phyloP scores from a whole-genome alignment of 1,140 invertebrate genomes.

The Drosophila neocordata region DNA sequence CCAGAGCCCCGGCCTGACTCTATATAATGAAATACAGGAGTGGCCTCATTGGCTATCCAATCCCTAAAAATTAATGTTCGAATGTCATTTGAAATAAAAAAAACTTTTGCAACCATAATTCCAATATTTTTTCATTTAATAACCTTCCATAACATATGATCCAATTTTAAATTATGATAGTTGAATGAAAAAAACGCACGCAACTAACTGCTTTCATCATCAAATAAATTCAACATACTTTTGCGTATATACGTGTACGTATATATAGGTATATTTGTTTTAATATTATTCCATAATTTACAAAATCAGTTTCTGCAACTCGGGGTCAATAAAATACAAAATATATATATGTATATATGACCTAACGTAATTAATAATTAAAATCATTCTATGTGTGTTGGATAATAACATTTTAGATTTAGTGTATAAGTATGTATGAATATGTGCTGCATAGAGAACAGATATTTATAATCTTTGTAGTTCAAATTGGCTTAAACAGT shows the following conservation, averaged over 20 bases:
- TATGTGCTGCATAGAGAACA: background rate
- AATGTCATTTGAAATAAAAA: background rate
- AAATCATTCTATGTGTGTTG: background rate
- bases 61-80: conserved; percentile 27
- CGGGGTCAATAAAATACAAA: conserved; percentile 38
- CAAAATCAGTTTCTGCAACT: conserved; percentile 36
- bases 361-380: conserved; percentile 6
- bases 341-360: conserved; percentile 28
- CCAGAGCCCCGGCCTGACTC: conserved; percentile 86
- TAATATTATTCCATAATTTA: conserved; percentile 40
- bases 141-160: too few species aligned
- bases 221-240: background rate
- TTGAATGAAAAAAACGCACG: too few species aligned
- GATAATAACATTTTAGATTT: conserved; percentile 10
- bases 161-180: too few species aligned
- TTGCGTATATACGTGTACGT: conserved; percentile 13
- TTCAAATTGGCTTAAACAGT: background rate
- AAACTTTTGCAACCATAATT: too few species aligned
- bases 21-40: conserved; percentile 85
- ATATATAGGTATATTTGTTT: conserved; percentile 43
- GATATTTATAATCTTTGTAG: background rate
- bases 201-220: background rate
- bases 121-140: too few species aligned
- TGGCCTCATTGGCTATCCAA: conserved; percentile 76
- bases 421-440: background rate